These are phyloP conservation scores for Oreochromis mossambicus DNA, from an alignment of 2,797 vertebrate species.

Conservation along the genomic window DNA sequence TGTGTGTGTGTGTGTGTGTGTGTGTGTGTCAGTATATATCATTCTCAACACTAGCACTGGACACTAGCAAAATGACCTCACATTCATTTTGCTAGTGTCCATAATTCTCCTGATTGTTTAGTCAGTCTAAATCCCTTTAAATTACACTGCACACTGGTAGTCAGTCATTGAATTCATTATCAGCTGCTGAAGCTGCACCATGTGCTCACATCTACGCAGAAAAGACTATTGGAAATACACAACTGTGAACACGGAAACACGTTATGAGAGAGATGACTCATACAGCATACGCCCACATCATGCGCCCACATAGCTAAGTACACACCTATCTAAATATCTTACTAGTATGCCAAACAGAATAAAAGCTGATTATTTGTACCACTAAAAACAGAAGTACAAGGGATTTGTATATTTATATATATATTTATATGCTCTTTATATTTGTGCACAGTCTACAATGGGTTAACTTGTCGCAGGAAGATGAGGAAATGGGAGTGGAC, in stretches of 20 bases:
- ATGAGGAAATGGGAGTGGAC: background rate
- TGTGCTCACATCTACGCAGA: background rate
- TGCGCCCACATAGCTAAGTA: background rate
- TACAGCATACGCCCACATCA: background rate
- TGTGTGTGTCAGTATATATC: background rate
- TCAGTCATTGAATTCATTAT: slow-evolving; percentile 1
- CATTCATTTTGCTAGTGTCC: background rate
- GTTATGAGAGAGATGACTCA: background rate
- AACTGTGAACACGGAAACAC: background rate
- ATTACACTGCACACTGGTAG: background rate
- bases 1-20: background rate
- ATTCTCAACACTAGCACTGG: too few relatives aligned
- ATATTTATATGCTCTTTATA: background rate
- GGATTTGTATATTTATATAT: background rate
- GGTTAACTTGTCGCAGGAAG: slow-evolving; percentile 35
- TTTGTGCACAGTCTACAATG: background rate
- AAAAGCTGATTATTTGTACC: background rate
- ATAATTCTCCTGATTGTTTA: background rate
- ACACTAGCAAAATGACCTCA: too few relatives aligned
- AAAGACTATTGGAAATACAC: background rate
- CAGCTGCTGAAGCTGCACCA: background rate
- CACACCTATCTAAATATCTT: background rate
- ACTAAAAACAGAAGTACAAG: background rate
- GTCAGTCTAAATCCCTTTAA: background rate
- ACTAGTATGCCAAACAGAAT: background rate